Evolutionary conservation across 1,140 invertebrate species (phyloP), one percentile per base, ranked within the genome.

Genomic region (Sinella curviseta): DNA sequence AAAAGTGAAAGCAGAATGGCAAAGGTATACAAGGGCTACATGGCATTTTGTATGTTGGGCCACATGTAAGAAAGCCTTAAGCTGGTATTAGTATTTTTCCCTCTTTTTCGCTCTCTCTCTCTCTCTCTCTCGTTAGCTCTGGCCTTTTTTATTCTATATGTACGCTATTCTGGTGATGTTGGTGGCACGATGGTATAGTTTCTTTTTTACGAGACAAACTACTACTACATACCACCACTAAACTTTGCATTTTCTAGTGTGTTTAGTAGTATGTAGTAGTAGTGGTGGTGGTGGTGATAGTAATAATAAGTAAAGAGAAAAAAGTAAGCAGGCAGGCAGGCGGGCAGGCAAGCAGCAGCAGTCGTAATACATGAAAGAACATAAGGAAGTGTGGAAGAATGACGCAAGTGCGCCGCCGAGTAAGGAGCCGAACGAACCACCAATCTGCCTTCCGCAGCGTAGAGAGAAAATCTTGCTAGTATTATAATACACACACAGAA

Each of bases 391-490:
- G 31, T 70, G 65, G 74, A 75, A 54, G 77, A 80, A 81, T 82
- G 82, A 82, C 82, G 82, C 82, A 75, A 75, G 74, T 75, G 74
- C 74, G 39, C 30, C 30, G 30, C 14, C 70, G 70, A 74, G 34
- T 16, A 48, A 54, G 35, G 39, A 75, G 34, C 74, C 39, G 74
- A 80, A 55, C 82, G 77, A 78, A 82, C 80, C 74, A 80, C 39
- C 48, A 78, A 75, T 78, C 48, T 78, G 33, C 77, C 75, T 78
- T 82, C 75, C 77, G 78, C 81, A 79, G 81, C 65, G 76, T 78
- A n/a, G n/a, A n/a, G n/a, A n/a, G 31, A 14, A 79, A 82, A 79
- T 82, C 80, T 82, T 65, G 30, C 55, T 24, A 36, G 24, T 36
- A n/a, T n/a, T n/a, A n/a, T n/a, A n/a, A n/a, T n/a, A 67, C 24